Evolutionary conservation across 2,888 invertebrate genomes (phyloP).

Genomic region (Drosophila pullipes): DNA sequence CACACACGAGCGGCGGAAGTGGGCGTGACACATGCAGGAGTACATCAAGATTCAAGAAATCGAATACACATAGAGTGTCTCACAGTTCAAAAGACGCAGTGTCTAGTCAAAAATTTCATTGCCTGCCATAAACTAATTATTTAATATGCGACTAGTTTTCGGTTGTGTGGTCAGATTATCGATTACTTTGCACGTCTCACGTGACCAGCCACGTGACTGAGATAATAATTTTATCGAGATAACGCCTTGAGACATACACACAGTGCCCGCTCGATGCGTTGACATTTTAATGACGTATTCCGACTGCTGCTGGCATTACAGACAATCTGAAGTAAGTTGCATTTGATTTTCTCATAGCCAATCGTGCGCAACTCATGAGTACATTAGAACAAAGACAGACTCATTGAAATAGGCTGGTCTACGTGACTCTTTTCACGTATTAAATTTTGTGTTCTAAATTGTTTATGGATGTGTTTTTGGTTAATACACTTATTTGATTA

Average conservation of each 20-base stretch:
- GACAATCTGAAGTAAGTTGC: constrained; percentile 40
- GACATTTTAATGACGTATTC: constrained; percentile 30
- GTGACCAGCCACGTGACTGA: neutral
- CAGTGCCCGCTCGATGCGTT: constrained; percentile 33
- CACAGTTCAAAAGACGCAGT: no score
- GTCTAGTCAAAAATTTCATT: no score
- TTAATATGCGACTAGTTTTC: neutral
- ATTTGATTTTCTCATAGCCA: constrained; percentile 25
- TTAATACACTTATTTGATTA: constrained; percentile 1
- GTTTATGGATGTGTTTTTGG: constrained; percentile 46
- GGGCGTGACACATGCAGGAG: no score
- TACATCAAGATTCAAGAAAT: no score
- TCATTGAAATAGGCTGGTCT: constrained; percentile 53
- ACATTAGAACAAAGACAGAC: constrained; percentile 6
- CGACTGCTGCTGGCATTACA: constrained; percentile 62
- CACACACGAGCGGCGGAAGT: no score
- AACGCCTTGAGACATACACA: constrained; percentile 23
- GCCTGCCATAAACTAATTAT: no score
- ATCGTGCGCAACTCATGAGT: constrained; percentile 56
- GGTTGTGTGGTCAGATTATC: constrained; percentile 40
- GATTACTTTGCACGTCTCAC: constrained; percentile 57
- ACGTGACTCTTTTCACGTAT: constrained; percentile 48
- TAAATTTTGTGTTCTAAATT: constrained; percentile 21
- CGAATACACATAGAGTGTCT: no score
- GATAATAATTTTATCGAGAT: neutral